Conservation (phyloP, 2,113 vertebrate species). For the Protomyctophum bolini region DNA sequence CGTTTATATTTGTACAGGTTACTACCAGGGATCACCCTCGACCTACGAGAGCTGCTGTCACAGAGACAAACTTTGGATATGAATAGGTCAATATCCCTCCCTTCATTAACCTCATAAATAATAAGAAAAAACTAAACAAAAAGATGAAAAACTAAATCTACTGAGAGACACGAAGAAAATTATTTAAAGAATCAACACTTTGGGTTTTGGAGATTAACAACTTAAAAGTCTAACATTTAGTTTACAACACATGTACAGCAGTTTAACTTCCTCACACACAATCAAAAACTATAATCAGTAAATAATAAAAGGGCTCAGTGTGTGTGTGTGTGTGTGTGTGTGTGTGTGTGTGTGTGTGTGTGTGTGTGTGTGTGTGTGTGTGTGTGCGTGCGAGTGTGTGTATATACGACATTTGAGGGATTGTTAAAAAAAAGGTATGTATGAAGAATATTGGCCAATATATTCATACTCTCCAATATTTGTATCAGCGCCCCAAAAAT, state of each 20-base stretch:
- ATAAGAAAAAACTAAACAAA: slow-evolving; percentile 29
- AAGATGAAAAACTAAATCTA: slow-evolving; percentile 40
- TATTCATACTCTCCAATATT: no score
- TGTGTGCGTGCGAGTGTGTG: not conserved
- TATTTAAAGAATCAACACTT: not conserved
- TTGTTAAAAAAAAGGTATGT: no score
- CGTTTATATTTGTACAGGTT: not conserved
- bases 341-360: not conserved
- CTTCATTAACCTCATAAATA: slow-evolving; percentile 51
- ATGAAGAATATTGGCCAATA: no score
- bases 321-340: not conserved
- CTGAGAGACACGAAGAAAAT: slow-evolving; percentile 7
- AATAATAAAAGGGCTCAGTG: not conserved
- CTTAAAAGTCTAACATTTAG: slow-evolving; percentile 43
- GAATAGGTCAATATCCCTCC: slow-evolving; percentile 20
- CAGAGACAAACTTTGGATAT: slow-evolving; percentile 49
- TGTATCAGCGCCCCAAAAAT: no score
- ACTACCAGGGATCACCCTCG: not conserved
- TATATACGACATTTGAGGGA: no score
- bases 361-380: not conserved
- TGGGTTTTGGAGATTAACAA: slow-evolving; percentile 18
- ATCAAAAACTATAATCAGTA: not conserved
- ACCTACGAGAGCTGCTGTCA: slow-evolving; percentile 38
- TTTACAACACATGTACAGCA: slow-evolving; percentile 56
- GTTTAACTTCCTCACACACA: slow-evolving; percentile 19